These are phyloP conservation scores for Sturnus vulgaris DNA, from an alignment of 2,113 vertebrate genomes.

Conservation along the genomic window DNA sequence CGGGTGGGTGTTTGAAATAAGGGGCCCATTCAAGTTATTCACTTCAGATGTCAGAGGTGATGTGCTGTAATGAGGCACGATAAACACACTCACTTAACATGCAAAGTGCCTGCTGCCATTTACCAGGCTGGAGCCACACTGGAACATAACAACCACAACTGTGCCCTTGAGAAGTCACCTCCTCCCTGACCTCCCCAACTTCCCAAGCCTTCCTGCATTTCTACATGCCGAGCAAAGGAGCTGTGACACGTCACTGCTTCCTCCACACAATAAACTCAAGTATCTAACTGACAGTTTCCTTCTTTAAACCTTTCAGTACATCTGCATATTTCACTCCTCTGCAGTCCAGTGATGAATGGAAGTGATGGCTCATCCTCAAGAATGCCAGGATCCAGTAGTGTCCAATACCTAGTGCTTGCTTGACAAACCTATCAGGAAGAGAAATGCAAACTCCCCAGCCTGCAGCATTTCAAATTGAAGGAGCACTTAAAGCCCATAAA, in stretches of 20 bases:
- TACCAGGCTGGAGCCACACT: not conserved
- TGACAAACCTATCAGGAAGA: not conserved
- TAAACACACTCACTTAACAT: not conserved
- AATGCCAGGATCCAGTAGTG: not conserved
- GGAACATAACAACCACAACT: not conserved
- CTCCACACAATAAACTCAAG: not conserved
- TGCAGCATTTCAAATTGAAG: not conserved
- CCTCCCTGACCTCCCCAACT: not conserved
- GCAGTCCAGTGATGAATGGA: not conserved
- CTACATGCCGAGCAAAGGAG: not conserved
- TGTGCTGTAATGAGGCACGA: not conserved
- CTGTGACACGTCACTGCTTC: not conserved
- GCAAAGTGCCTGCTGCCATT: not conserved
- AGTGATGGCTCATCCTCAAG: not conserved
- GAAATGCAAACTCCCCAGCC: not conserved
- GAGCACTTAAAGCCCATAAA: not conserved
- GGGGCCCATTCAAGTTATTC: not conserved
- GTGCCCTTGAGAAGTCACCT: not conserved
- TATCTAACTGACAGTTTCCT: not conserved
- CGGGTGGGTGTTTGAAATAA: not conserved
- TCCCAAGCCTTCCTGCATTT: not conserved
- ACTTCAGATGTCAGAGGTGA: slow-evolving; percentile 1
- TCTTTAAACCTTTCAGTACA: not conserved
- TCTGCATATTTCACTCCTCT: not conserved
- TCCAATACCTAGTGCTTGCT: not conserved